These are phyloP conservation scores for Cairina moschata DNA, from an alignment of 2,113 vertebrate species.

Conservation along the genomic window DNA sequence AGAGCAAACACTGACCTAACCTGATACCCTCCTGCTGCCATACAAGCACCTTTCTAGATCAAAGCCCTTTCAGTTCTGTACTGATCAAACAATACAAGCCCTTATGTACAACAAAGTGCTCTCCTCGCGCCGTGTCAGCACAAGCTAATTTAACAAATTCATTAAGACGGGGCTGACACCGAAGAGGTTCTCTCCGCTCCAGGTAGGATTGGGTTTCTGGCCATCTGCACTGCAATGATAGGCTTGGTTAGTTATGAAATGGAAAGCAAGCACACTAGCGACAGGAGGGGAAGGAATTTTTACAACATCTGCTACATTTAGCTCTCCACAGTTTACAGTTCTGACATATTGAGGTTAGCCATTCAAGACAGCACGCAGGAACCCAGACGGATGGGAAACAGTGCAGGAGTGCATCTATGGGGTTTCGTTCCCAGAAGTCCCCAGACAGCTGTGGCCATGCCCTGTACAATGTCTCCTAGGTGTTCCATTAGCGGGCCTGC, in stretches of 20 bases:
- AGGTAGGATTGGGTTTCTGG: constrained; percentile 71
- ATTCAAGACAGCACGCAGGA: not conserved
- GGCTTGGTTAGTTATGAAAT: constrained; percentile 10
- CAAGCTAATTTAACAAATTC: constrained; percentile 75
- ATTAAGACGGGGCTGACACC: constrained; percentile 73
- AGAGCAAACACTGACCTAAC: constrained; percentile 53
- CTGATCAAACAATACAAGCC: constrained; percentile 70
- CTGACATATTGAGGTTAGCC: constrained; percentile 16
- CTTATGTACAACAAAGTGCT: constrained; percentile 71
- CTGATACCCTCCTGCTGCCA: constrained; percentile 21
- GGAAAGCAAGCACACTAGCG: not conserved
- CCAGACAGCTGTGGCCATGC: constrained; percentile 9
- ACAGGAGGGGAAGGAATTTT: constrained; percentile 48
- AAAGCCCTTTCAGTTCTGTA: constrained; percentile 56
- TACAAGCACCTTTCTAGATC: constrained; percentile 67
- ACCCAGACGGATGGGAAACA: not conserved
- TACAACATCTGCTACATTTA: constrained; percentile 22
- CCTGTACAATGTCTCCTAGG: constrained; percentile 53
- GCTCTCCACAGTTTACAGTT: constrained; percentile 57
- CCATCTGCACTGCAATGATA: constrained; percentile 53
- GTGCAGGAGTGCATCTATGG: not conserved
- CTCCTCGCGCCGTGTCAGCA: constrained; percentile 66
- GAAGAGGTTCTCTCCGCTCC: constrained; percentile 55
- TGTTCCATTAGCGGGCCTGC: constrained; percentile 46
- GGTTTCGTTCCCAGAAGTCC: constrained; percentile 3